Percentiles rank a stretch among this genome's conserved stretches.
Evolutionary conservation across 2,888 invertebrate genomes (phyloP).

Genomic region (Cosmia trapezina): DNA sequence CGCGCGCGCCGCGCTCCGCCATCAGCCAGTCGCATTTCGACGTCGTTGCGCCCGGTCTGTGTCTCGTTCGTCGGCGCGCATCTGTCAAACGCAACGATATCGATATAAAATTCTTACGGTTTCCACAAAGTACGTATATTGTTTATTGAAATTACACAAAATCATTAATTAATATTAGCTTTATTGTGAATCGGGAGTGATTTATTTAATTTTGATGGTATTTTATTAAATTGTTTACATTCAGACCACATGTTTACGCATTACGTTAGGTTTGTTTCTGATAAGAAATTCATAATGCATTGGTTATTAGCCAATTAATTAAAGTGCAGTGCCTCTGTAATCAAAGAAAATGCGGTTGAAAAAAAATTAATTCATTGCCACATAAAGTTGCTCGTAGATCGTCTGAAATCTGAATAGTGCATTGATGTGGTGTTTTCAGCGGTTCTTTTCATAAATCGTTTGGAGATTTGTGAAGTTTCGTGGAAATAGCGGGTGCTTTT

Average conservation of each 20-base stretch:
- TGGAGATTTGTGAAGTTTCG: conserved; percentile 61
- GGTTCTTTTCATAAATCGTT: conserved; percentile 55
- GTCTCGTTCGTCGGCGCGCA: conserved; percentile 75
- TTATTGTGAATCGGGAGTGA: conserved; percentile 56
- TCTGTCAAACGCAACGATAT: conserved; percentile 85
- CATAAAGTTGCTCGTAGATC: conserved; percentile 10
- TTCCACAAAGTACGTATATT: conserved; percentile 82
- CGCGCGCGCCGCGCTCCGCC: conserved; percentile 84
- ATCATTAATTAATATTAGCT: conserved; percentile 46
- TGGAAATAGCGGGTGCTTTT: conserved; percentile 72
- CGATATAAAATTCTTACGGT: conserved; percentile 78
- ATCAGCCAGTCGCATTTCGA: conserved; percentile 84
- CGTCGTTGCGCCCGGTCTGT: conserved; percentile 76
- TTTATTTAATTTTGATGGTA: conserved; percentile 55
- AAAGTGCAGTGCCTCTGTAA: conserved; percentile 45
- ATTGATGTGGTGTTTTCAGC: conserved; percentile 43
- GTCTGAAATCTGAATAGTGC: conserved; percentile 48
- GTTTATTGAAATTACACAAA: conserved; percentile 39
- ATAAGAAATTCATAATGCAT: conserved; percentile 48
- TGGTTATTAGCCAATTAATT: conserved; percentile 25
- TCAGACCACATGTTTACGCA: conserved; percentile 81
- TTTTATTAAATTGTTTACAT: conserved; percentile 84
- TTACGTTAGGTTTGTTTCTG: conserved; percentile 63
- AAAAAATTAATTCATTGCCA: conserved; percentile 12
- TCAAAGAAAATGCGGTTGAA: conserved; percentile 24